Conservation (phyloP, 2,797 vertebrate genomes). For the Catharus ustulatus region DNA sequence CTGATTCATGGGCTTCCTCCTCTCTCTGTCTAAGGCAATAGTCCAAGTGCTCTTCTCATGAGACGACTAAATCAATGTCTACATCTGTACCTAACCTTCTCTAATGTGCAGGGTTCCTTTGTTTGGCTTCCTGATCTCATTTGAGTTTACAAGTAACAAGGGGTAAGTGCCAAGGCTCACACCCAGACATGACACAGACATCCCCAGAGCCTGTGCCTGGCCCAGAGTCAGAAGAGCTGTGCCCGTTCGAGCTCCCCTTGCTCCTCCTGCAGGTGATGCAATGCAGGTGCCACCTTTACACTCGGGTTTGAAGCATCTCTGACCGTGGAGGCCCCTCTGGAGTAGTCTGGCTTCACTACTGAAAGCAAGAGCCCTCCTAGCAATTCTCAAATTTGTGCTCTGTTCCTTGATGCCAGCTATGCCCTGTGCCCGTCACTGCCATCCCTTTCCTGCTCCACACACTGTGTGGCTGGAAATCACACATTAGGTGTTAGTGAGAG, state of each 20-base stretch:
- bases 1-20: neutral
- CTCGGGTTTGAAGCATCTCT: neutral
- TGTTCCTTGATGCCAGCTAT: neutral
- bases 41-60: neutral
- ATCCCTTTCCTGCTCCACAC: neutral
- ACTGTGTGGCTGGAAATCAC: neutral
- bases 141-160: neutral
- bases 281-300: neutral
- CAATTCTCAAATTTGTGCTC: neutral
- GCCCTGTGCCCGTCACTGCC: rapidly evolving
- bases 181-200: neutral
- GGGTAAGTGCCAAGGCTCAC: neutral
- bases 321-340: neutral
- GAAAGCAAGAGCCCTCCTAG: neutral
- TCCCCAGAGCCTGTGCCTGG: neutral
- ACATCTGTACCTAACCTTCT: neutral
- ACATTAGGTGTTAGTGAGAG: neutral
- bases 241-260: neutral
- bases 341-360: neutral
- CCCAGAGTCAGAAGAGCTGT: neutral
- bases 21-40: neutral
- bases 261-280: neutral
- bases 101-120: neutral
- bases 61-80: neutral
- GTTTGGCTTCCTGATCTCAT: neutral